These are phyloP conservation scores for Xestia sexstrigata DNA, from an alignment of 2,888 invertebrate species.

Conservation along the genomic window DNA sequence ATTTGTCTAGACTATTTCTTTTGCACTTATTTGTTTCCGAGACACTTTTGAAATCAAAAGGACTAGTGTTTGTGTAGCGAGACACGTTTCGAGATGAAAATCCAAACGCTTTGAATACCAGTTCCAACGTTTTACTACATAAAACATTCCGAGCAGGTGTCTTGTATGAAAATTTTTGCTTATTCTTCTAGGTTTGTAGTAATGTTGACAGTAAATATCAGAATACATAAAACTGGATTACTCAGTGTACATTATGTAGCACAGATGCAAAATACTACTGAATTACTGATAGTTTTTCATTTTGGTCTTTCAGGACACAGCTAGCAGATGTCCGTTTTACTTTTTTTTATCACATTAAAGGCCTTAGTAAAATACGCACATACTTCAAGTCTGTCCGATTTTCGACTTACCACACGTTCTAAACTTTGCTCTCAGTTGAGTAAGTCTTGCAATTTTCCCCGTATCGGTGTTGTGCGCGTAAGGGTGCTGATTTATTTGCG, in stretches of 20 bases:
- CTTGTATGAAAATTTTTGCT: constrained; percentile 44
- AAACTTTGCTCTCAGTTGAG: constrained; percentile 66
- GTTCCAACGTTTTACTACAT: constrained; percentile 58
- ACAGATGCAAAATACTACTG: neutral
- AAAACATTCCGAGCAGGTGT: constrained; percentile 62
- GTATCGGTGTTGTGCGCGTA: constrained; percentile 76
- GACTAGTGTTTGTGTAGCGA: constrained; percentile 50
- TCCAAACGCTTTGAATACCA: constrained; percentile 60
- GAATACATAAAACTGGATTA: constrained; percentile 27
- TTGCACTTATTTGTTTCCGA: constrained; percentile 58
- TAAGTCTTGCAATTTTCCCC: constrained; percentile 79
- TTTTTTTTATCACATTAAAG: neutral
- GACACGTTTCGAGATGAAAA: constrained; percentile 57
- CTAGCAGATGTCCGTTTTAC: neutral
- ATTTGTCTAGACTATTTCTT: constrained; percentile 70
- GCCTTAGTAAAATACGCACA: neutral
- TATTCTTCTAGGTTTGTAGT: constrained; percentile 46
- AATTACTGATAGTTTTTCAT: neutral
- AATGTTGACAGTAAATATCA: constrained; percentile 27
- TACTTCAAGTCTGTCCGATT: constrained; percentile 37
- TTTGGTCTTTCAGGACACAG: neutral
- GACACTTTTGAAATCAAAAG: constrained; percentile 54
- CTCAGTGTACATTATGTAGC: neutral
- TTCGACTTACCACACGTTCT: constrained; percentile 41
- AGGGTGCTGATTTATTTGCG: constrained; percentile 88